Conservation (phyloP, 1,140 invertebrate species). For the Nymphalis io region DNA sequence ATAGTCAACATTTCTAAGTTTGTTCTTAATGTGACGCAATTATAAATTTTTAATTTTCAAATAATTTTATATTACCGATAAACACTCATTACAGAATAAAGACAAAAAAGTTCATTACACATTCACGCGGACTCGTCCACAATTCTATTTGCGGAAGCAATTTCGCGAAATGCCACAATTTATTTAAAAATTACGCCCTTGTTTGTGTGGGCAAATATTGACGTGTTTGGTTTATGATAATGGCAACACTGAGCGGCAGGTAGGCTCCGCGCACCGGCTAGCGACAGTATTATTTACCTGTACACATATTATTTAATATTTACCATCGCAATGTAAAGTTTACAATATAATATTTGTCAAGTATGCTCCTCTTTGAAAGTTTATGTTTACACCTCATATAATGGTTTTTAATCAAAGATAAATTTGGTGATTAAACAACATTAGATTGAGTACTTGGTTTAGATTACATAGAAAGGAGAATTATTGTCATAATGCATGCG, state of each 20-base stretch:
- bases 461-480: slow-evolving; percentile 25
- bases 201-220: slow-evolving; percentile 79
- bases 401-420: slow-evolving; percentile 73
- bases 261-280: slow-evolving; percentile 64
- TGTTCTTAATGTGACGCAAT: background rate
- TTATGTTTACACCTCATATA: slow-evolving; percentile 68
- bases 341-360: slow-evolving; percentile 80
- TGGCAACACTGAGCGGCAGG: slow-evolving; percentile 76
- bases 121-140: slow-evolving; percentile 65
- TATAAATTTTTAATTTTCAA: background rate
- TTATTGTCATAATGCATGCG: background rate
- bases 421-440: slow-evolving; percentile 68
- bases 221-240: slow-evolving; percentile 80
- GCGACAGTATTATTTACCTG: slow-evolving; percentile 77
- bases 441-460: slow-evolving; percentile 28
- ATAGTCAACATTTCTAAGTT: background rate
- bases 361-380: slow-evolving; percentile 77
- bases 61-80: background rate
- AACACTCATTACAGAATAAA: slow-evolving; percentile 30
- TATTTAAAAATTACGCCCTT: slow-evolving; percentile 81
- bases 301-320: slow-evolving; percentile 80
- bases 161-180: slow-evolving; percentile 80
- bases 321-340: slow-evolving; percentile 75
- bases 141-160: slow-evolving; percentile 78
- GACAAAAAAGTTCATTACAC: slow-evolving; percentile 67